Conservation (phyloP, 1,140 invertebrate species). For the Sarcophaga peregrina region DNA sequence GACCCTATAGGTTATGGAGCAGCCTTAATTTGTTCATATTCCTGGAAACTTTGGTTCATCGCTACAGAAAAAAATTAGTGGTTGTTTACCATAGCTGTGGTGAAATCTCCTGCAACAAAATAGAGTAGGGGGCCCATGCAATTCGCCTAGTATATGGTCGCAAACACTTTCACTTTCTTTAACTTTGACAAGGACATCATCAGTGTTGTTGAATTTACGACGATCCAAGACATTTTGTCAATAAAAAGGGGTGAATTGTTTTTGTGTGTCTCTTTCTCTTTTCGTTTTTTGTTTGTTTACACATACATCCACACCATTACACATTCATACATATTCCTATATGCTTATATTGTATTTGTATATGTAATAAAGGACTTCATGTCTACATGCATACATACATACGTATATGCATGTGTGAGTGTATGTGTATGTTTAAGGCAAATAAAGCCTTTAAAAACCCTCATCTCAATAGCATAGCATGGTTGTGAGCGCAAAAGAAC, state of each 20-base stretch:
- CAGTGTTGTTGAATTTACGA: background rate
- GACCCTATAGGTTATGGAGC: too few species aligned
- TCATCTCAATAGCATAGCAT: background rate
- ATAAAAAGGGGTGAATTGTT: slow-evolving; percentile 19
- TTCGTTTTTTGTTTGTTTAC: background rate
- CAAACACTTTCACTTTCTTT: background rate
- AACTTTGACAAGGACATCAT: slow-evolving; percentile 1
- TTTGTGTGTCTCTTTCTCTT: background rate
- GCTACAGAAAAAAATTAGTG: too few species aligned
- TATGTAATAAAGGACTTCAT: background rate
- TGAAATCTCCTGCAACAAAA: too few species aligned
- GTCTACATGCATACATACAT: background rate
- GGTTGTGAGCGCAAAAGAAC: background rate
- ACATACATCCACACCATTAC: background rate
- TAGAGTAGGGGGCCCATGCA: too few species aligned
- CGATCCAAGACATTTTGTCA: background rate
- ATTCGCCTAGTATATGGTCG: background rate
- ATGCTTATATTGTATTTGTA: background rate
- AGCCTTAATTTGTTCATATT: too few species aligned
- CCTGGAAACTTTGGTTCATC: too few species aligned
- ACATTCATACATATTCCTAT: background rate
- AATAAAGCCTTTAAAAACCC: background rate
- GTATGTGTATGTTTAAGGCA: background rate
- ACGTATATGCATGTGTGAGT: background rate
- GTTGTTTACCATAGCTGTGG: too few species aligned